Evolutionary conservation across 2,888 invertebrate species (phyloP).

Genomic region (Meteorus cinctellus): DNA sequence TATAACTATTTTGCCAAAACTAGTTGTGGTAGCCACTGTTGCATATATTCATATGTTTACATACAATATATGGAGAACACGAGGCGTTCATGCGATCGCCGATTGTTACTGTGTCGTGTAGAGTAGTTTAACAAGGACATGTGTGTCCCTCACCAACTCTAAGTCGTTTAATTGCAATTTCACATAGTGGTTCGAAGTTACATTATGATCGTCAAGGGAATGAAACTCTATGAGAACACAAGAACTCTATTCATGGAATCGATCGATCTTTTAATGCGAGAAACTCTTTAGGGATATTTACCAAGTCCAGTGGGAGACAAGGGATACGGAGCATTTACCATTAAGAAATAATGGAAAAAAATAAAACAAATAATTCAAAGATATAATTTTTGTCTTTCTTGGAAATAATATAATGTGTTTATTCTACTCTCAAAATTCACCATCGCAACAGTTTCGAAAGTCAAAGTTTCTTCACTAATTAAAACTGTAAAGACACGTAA

Average conservation of each 20-base stretch:
- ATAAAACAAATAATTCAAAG: slow-evolving; percentile 6
- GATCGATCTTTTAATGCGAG: slow-evolving; percentile 51
- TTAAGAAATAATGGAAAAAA: background rate
- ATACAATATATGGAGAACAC: background rate
- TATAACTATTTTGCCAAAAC: too few relatives aligned
- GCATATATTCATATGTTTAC: too few relatives aligned
- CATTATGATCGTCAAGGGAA: slow-evolving; percentile 38
- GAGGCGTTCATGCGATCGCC: background rate
- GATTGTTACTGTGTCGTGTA: slow-evolving; percentile 11
- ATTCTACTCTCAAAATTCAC: too few relatives aligned
- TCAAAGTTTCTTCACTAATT: too few relatives aligned
- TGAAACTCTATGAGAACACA: slow-evolving; percentile 39
- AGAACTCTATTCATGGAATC: slow-evolving; percentile 45
- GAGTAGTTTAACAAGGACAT: slow-evolving; percentile 30
- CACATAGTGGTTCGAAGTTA: slow-evolving; percentile 16
- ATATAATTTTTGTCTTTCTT: background rate
- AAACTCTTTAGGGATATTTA: slow-evolving; percentile 40
- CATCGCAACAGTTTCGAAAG: too few relatives aligned
- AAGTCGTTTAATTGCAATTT: slow-evolving; percentile 39
- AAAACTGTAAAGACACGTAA: too few relatives aligned
- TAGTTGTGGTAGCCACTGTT: too few relatives aligned
- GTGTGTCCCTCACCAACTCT: slow-evolving; percentile 36
- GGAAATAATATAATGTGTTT: too few relatives aligned
- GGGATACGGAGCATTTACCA: background rate
- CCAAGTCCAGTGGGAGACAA: slow-evolving; percentile 9